Base-by-base conservation (phyloP, 2,797 vertebrate genomes). In the Parauchenoglanis ngamensis region DNA sequence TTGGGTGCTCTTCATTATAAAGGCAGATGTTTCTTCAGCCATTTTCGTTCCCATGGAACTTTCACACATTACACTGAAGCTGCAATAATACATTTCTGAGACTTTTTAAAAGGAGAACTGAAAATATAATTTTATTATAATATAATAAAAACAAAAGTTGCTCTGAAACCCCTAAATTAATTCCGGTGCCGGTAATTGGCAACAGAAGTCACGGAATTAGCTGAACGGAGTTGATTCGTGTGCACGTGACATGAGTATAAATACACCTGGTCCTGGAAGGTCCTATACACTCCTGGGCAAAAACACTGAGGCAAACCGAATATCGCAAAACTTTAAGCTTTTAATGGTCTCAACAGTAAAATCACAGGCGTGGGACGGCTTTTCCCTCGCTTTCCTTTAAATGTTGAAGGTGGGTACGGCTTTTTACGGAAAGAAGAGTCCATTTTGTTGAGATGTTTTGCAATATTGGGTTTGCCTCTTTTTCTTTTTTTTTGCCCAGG, bases 31-130 rank as follows among this genome's bases (percentile, higher is more conserved):
- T 92, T 93, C 77, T 83, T 80, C 86, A 89, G 78, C 84, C 89
- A 59, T 67, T 65, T 85, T 87, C 0, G 92, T 95, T 95, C 88
- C 93, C 93, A 93, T 94, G 93, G 80, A 59, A 63, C 25, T 59
- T 59, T 59, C 21, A 59, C 57, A 59, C 57, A 59, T 57, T 56
- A 63, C 19, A 31, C 40, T 70, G 19, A 35, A 67, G 12, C 78
- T 8, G 17, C 25, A 10, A 81, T 65, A 68, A 83, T 5, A 10
- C 6, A 17, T n/a, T 44, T 46, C 31, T 79, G 54, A 11, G 1
- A 15, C 7, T 28, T 44, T 21, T 81, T 46, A 4, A 63, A 17
- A 40, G 25, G 21, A 61, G 25, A 61, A 59, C 8, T 8, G 40
- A 46, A 65, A 81, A 81, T 67, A 23, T 68, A 12, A 54, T 54